Evolutionary conservation across 1,140 invertebrate genomes (phyloP).

Genomic region (Sipha flava): DNA sequence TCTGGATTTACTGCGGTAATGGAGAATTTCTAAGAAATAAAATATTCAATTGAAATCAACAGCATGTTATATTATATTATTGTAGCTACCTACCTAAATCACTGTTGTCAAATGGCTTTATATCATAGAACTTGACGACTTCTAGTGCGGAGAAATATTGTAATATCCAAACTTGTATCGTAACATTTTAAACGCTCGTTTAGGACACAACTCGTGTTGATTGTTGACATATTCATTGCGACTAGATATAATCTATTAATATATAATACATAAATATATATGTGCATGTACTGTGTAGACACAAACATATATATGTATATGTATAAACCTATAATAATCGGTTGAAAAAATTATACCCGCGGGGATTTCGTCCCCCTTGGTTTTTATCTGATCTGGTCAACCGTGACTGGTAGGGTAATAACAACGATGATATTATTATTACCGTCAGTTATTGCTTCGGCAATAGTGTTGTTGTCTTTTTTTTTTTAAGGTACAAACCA

Average conservation of each 20-base stretch:
- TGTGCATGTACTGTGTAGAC: no score
- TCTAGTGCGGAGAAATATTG: not conserved
- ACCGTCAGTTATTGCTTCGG: not conserved
- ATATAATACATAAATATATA: not conserved
- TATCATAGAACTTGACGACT: not conserved
- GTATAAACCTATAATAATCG: constrained; percentile 6
- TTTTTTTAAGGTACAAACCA: not conserved
- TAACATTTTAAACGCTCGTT: not conserved
- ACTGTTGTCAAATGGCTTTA: no score
- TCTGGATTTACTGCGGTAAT: no score
- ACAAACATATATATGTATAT: not conserved
- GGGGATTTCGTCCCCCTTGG: constrained; percentile 5
- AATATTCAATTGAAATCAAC: no score
- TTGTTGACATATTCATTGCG: constrained; percentile 17
- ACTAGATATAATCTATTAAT: constrained; percentile 3
- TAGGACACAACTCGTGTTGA: constrained; percentile 1
- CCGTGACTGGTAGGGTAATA: not conserved
- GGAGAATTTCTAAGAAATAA: no score
- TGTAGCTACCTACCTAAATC: no score
- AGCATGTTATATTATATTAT: no score
- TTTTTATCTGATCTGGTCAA: constrained; percentile 28
- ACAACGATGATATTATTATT: constrained; percentile 19
- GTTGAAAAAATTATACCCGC: not conserved
- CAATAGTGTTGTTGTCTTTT: not conserved
- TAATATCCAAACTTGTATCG: not conserved